phyloP scores from a whole-genome alignment of 1,140 invertebrate genomes.

The Pantala flavescens region DNA sequence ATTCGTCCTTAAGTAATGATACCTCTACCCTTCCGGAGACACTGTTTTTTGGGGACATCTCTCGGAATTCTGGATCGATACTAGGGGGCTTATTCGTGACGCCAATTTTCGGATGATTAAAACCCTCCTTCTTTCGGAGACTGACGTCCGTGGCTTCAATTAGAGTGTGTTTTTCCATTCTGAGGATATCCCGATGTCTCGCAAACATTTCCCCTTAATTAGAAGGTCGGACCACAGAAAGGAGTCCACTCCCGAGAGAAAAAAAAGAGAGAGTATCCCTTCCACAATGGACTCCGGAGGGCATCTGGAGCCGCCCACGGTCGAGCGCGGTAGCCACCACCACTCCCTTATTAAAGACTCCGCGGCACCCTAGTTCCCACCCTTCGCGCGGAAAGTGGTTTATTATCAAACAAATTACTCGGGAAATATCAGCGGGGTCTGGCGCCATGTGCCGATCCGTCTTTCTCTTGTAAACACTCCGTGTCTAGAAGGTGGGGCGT shows the following conservation, averaged over 20 bases:
- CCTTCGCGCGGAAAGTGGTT: neutral
- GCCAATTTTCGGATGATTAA: too few species aligned
- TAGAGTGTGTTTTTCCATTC: too few species aligned
- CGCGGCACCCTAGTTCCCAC: neutral
- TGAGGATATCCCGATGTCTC: too few species aligned
- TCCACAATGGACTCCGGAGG: neutral
- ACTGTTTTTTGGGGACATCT: too few species aligned
- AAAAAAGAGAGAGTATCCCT: neutral
- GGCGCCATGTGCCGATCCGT: constrained; percentile 5
- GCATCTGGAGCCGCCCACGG: neutral
- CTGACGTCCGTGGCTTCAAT: too few species aligned
- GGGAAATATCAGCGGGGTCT: neutral
- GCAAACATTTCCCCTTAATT: too few species aligned
- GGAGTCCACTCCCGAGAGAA: neutral
- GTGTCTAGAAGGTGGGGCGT: neutral
- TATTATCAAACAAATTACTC: constrained; percentile 4
- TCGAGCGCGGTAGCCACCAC: neutral
- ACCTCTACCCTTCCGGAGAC: too few species aligned
- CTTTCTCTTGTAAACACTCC: constrained; percentile 2
- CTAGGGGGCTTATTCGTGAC: too few species aligned
- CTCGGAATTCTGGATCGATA: too few species aligned
- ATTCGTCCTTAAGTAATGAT: too few species aligned
- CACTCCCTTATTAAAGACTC: neutral
- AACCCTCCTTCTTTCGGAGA: too few species aligned
- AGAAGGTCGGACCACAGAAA: too few species aligned